Evolutionary conservation across 2,113 vertebrate species (phyloP), one percentile per base, ranked within the genome.

Genomic region (Esox niger): DNA sequence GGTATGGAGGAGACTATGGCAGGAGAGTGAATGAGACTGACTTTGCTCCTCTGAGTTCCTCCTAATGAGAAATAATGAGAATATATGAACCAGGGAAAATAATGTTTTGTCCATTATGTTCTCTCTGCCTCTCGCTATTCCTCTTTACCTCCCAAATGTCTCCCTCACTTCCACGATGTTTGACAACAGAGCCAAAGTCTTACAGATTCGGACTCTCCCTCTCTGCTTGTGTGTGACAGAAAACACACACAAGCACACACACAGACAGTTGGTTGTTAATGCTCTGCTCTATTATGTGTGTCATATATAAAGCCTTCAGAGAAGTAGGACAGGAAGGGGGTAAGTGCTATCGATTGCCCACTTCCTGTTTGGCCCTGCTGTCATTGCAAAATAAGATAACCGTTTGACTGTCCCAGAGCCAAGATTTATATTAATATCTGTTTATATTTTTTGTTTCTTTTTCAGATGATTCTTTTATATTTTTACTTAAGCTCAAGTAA

Each of bases 291-390:
- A 23, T 73, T 62, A 64, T 69, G 75, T 68, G 32, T 33, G 35
- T 38, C 11, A 9, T 13, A 77, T 82, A 43, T 62, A 61, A 60
- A 61, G 66, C 79, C 82, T 78, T 65, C 64, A 62, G 82, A 82
- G 75, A 84, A 71, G 76, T 66, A 66, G n/a, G 82, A 84, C 80
- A 87, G 87, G 87, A 89, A 88, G 81, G 84, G 83, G 79, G 74
- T 88, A 88, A 90, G 86, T 86, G 84, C 75, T 82, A 90, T 90
- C 75, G 88, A 91, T 89, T 81, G 76, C 67, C 74, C 74, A 76
- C 88, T 88, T 89, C 84, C 88, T 88, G 82, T 73, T 78, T 76
- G 64, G 76, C 64, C 72, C 46, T 27, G 71, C 71, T 79, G 80
- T 82, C 74, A 76, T 74, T 79, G 80, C 56, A 78, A 85, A 84